A percentile compares a stretch with the other conserved stretches of the same genome.
Evolutionary conservation across 2,797 vertebrate genomes (phyloP).

Genomic region (Emydoidea blandingii): DNA sequence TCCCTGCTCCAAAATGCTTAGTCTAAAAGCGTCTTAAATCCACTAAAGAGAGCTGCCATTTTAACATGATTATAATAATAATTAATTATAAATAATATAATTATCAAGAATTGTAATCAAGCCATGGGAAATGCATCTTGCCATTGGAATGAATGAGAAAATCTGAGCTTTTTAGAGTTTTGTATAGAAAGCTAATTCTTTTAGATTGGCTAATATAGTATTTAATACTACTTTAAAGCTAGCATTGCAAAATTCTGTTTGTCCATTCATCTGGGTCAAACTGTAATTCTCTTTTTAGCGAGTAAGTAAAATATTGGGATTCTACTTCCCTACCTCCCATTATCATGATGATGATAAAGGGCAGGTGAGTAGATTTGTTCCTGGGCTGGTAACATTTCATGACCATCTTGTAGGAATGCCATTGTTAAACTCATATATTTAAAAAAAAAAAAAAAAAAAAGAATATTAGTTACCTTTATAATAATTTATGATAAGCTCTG

Average conservation of each 20-base stretch:
- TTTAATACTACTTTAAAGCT: background rate
- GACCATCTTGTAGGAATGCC: background rate
- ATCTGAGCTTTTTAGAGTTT: background rate
- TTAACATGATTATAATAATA: background rate
- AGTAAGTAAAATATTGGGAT: background rate
- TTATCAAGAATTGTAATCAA: background rate
- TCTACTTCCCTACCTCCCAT: background rate
- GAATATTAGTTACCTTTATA: background rate
- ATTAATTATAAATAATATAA: background rate
- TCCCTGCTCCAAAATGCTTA: background rate
- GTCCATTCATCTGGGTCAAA: background rate
- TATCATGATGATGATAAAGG: background rate
- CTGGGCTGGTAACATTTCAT: background rate
- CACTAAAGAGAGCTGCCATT: background rate
- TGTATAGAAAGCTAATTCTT: background rate
- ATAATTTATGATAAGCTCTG: background rate
- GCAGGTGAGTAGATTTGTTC: background rate
- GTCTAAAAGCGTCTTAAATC: background rate
- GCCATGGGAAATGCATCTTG: background rate
- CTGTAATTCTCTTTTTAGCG: background rate
- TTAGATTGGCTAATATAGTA: background rate
- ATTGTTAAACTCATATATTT: background rate
- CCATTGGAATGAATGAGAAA: background rate
- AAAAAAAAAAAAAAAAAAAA: background rate
- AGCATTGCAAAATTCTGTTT: background rate